Evolutionary conservation across 35 echinoderm and acorn worm species (phyloP), one percentile per base, ranked within the genome.

Genomic region (Stichopus chloronotus): DNA sequence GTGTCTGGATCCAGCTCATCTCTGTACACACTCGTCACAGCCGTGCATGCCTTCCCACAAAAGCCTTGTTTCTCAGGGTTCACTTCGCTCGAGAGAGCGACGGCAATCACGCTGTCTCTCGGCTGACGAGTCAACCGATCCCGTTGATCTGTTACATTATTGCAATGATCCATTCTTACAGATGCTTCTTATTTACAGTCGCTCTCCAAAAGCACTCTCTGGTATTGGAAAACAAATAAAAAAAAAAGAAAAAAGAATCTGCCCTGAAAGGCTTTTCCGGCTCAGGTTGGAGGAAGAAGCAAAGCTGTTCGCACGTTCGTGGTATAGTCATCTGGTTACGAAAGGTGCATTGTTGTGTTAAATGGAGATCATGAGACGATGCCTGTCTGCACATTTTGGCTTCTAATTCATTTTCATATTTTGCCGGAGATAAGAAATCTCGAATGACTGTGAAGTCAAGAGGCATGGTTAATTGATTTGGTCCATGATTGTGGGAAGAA

Each of bases 141-240:
- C 52, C 58, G 25, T 58, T 58, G 69, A 74, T 5, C 69, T 59
- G 82, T 12, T 85, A 57, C 82, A 85, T 25, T 85, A 85, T 58
- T 21, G 55, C 57, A 85, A 85, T 56, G 8, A 85, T 85, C 82
- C 55, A 21, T 85, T 56, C 5, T 59, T 11, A 25, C 82, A 85
- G 82, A 85, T 85, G 82, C 82, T 58, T 5, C 57, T 85, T 85
- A 85, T 85, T 85, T 85, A 58, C 56, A 57, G 55, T 58, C 57
- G 53, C 82, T 85, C 82, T 85, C 82, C 82, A 53, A 85, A 85
- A 85, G 54, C 82, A 85, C 82, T 85, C 82, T 58, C 55, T 20
- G n/a, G 54, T 85, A 85, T 85, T 85, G 82, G 57, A 85, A 58
- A 85, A 85, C 82, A 85, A 85, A 85, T 85, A 85, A 85, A 78